Evolutionary conservation across 2,888 invertebrate species (phyloP).

Genomic region (Ormyrus thymus): DNA sequence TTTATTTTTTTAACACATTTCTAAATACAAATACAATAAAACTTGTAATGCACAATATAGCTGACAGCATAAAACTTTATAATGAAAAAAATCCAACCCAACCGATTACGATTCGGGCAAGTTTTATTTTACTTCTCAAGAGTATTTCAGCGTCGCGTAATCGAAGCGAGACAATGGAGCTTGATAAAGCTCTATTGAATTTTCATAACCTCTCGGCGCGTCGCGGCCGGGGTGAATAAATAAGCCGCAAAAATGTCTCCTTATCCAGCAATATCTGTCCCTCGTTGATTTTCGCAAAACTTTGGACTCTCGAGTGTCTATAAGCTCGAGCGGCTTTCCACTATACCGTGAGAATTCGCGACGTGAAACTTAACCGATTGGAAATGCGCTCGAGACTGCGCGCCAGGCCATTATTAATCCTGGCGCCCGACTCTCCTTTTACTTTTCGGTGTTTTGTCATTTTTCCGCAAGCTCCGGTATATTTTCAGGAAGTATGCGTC

Average conservation of each 20-base stretch:
- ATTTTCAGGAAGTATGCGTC: no score
- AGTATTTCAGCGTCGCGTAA: neutral
- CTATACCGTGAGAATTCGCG: neutral
- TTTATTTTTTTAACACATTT: no score
- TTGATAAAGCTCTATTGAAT: conserved; percentile 37
- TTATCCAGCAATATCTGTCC: conserved; percentile 34
- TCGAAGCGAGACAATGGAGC: neutral
- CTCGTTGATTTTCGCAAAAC: conserved; percentile 16
- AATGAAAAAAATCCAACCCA: no score
- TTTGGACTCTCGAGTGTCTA: conserved; percentile 4
- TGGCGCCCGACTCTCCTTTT: no score
- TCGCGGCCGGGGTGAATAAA: conserved; percentile 4
- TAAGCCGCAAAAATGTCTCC: conserved; percentile 10
- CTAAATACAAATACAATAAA: no score
- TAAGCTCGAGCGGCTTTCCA: neutral
- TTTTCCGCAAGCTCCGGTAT: no score
- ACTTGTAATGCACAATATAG: no score
- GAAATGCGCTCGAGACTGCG: neutral
- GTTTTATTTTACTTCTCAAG: neutral
- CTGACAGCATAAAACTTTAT: no score
- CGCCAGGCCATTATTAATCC: neutral
- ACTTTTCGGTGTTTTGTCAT: no score
- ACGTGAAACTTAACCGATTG: conserved; percentile 36
- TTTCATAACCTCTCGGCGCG: conserved; percentile 29
- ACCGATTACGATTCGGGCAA: no score